Percentiles rank a stretch among this genome's conserved stretches.
phyloP scores from a whole-genome alignment of 2,113 vertebrate genomes.

The Oryzias melastigma region DNA sequence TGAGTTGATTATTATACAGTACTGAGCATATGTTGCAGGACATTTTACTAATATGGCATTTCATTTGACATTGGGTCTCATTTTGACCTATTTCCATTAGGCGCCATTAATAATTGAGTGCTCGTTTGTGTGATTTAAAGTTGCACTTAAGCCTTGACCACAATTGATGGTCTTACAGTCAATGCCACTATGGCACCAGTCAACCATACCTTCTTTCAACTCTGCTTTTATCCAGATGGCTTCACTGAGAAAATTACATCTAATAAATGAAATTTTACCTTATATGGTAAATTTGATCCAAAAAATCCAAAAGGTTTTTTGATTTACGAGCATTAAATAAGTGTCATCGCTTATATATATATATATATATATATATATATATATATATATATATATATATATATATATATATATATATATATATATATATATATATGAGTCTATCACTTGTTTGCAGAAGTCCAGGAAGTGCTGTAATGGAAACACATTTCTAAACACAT shows the following conservation, averaged over 20 bases:
- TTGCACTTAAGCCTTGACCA: slow-evolving; percentile 2
- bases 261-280: slow-evolving; percentile 6
- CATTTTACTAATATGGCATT: neutral
- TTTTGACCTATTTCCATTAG: neutral
- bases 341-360: no score
- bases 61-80: neutral
- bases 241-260: neutral
- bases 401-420: no score
- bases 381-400: no score
- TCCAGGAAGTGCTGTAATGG: slow-evolving; percentile 48
- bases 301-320: neutral
- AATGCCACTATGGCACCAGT: neutral
- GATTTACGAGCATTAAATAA: slow-evolving; percentile 35
- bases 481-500: slow-evolving; percentile 36
- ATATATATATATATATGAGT: no score
- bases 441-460: slow-evolving; percentile 30
- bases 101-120: slow-evolving; percentile 14
- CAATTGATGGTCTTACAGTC: neutral
- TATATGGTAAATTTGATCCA: slow-evolving; percentile 26
- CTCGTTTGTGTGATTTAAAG: neutral
- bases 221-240: neutral
- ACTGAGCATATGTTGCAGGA: neutral
- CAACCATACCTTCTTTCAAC: neutral
- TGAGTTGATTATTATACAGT: neutral
- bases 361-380: no score